Percentiles rank a stretch among this genome's conserved stretches.
Evolutionary conservation across 2,797 vertebrate species (phyloP).

Genomic region (Loris lydekkerianus): DNA sequence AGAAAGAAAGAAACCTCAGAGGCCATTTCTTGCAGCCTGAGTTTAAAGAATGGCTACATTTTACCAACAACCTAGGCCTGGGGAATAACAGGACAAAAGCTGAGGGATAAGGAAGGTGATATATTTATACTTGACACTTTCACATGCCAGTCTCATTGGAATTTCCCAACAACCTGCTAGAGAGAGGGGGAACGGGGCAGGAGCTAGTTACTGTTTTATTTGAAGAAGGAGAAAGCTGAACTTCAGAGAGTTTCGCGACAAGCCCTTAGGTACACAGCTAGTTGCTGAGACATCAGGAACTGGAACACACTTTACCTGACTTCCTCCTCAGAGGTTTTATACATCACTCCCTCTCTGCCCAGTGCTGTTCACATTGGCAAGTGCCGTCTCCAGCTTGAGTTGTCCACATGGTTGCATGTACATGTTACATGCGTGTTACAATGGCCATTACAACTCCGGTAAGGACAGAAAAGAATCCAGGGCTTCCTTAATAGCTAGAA

Average conservation of each 20-base stretch:
- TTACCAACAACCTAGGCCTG: not conserved
- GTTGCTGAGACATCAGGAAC: not conserved
- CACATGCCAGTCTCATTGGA: not conserved
- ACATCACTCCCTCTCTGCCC: not conserved
- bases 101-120: not conserved
- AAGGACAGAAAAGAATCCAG: not conserved
- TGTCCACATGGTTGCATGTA: not conserved
- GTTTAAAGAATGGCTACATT: slow-evolving; percentile 46
- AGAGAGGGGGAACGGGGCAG: not conserved
- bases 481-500: not conserved
- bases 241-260: not conserved
- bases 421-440: not conserved
- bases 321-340: not conserved
- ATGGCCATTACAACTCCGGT: not conserved
- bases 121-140: not conserved
- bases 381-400: not conserved
- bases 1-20: slow-evolving; percentile 5
- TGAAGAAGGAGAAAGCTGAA: slow-evolving; percentile 9
- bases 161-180: not conserved
- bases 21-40: slow-evolving; percentile 42
- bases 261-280: not conserved
- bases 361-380: not conserved
- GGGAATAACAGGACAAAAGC: not conserved
- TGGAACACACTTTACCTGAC: not conserved
- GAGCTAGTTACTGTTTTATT: not conserved